Evolutionary conservation across 2,888 invertebrate species (phyloP).

Genomic region (Carcina quercana): DNA sequence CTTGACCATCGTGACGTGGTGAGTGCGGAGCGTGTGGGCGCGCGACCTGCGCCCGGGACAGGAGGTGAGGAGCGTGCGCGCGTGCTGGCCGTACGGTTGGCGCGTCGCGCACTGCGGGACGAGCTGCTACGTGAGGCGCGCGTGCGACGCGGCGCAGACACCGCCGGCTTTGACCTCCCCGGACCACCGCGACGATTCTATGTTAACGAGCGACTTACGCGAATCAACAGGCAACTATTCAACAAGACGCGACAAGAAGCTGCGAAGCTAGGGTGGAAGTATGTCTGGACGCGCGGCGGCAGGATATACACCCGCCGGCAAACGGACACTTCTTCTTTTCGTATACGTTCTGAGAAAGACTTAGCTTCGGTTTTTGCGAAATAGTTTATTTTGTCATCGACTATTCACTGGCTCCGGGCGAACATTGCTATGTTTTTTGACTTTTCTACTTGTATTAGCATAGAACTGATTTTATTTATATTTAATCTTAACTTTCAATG

Average conservation of each 20-base stretch:
- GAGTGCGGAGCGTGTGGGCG: conserved; percentile 1
- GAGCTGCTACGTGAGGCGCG: conserved; percentile 13
- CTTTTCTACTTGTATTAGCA: no score
- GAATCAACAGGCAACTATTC: neutral
- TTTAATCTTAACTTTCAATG: no score
- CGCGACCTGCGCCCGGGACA: neutral
- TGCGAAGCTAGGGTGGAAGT: neutral
- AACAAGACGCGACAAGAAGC: neutral
- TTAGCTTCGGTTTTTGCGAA: no score
- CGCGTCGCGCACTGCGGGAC: conserved; percentile 11
- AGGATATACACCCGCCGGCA: neutral
- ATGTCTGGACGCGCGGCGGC: conserved; percentile 1
- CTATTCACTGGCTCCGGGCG: no score
- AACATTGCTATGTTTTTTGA: no score
- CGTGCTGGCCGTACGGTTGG: conserved; percentile 10
- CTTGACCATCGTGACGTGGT: neutral
- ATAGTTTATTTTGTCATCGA: no score
- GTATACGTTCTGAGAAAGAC: no score
- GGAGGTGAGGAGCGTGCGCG: conserved; percentile 1
- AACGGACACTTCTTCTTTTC: no score
- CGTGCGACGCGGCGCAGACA: conserved; percentile 6
- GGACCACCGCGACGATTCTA: conserved; percentile 2
- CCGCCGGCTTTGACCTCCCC: conserved; percentile 1
- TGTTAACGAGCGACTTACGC: conserved; percentile 3
- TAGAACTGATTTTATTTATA: no score